Conservation (phyloP, 1,140 invertebrate species). For the Lucilia sericata region DNA sequence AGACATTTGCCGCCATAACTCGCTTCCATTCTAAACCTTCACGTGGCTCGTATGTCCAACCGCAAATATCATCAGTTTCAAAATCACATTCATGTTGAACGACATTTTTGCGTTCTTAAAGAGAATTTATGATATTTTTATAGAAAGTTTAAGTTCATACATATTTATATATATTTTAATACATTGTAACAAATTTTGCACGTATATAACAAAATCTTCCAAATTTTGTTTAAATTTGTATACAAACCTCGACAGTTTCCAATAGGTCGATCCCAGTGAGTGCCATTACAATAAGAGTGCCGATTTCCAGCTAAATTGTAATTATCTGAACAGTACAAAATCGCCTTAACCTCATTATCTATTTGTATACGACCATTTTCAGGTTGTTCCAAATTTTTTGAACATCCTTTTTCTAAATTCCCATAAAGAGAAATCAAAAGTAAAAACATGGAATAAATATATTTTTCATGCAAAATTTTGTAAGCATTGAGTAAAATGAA, state of each 20-base stretch:
- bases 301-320: constrained; percentile 55
- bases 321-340: constrained; percentile 53
- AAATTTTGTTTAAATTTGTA: background rate
- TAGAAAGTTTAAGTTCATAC: too few species aligned
- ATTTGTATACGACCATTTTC: constrained; percentile 47
- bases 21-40: constrained; percentile 54
- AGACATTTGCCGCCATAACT: constrained; percentile 49
- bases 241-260: constrained; percentile 54
- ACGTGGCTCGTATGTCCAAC: constrained; percentile 52
- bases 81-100: constrained; percentile 59
- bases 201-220: background rate
- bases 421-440: constrained; percentile 32
- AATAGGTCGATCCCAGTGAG: constrained; percentile 56
- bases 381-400: background rate
- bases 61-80: constrained; percentile 59
- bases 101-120: constrained; percentile 35
- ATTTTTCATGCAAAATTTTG: background rate
- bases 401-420: constrained; percentile 53
- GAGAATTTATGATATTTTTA: background rate
- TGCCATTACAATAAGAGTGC: constrained; percentile 56
- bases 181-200: too few species aligned
- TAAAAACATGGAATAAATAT: background rate
- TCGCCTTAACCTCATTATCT: constrained; percentile 18
- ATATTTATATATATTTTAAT: too few species aligned
- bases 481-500: background rate